Percentiles rank a stretch among this genome's conserved stretches.
Conservation (phyloP, 2,797 vertebrate species). For the Chaetophractus vellerosus region DNA sequence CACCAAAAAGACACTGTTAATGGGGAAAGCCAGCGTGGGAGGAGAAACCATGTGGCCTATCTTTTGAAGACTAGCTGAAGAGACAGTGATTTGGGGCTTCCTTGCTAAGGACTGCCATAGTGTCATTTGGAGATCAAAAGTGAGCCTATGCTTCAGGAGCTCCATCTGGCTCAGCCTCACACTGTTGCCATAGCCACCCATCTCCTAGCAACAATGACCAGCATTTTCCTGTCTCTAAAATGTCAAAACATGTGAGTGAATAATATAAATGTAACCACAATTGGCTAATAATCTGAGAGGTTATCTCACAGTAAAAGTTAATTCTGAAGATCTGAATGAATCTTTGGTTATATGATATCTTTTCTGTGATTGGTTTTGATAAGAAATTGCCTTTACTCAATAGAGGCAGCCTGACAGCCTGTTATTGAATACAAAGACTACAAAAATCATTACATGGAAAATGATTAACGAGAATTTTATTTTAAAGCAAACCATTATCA, state of each 20-base stretch:
- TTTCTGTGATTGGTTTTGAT: not conserved
- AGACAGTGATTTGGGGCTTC: constrained; percentile 41
- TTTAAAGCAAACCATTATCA: constrained; percentile 34
- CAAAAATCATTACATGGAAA: not conserved
- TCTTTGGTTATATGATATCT: constrained; percentile 43
- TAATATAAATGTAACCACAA: constrained; percentile 56
- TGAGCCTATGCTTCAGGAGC: constrained; percentile 64
- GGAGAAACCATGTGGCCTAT: constrained; percentile 62
- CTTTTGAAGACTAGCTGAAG: constrained; percentile 73
- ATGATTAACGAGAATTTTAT: constrained; percentile 40
- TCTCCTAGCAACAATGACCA: constrained; percentile 74
- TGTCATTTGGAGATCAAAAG: constrained; percentile 80
- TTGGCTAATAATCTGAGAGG: constrained; percentile 55
- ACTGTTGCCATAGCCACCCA: constrained; percentile 84
- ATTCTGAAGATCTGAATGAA: not conserved
- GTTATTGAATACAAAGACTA: constrained; percentile 11
- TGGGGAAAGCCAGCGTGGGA: constrained; percentile 45
- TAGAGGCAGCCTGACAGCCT: not conserved
- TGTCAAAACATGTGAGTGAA: constrained; percentile 68
- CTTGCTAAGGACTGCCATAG: not conserved
- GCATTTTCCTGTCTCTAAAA: constrained; percentile 72
- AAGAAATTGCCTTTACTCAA: constrained; percentile 55
- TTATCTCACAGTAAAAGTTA: constrained; percentile 17
- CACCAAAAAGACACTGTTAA: constrained; percentile 72
- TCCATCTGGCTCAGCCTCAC: constrained; percentile 78